These are phyloP conservation scores for Cecidostiba fungosa DNA, from an alignment of 2,888 invertebrate species.

Conservation along the genomic window DNA sequence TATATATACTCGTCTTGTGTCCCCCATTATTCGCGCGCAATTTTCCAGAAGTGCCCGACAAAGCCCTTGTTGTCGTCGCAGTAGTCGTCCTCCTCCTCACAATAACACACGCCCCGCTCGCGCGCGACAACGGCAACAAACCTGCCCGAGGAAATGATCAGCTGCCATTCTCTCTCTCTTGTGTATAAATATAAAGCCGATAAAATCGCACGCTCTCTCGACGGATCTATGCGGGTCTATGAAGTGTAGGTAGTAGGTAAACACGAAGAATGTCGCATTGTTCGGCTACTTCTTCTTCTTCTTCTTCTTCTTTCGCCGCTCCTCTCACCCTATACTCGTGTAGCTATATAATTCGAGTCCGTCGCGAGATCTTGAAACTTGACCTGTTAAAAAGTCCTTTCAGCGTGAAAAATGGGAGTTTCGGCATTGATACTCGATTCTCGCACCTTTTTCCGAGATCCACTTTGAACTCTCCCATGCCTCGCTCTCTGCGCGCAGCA, in stretches of 20 bases:
- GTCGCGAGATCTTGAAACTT: constrained; percentile 75
- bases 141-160: constrained; percentile 24
- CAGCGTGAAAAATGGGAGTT: constrained; percentile 20
- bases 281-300: constrained; percentile 64
- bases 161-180: constrained; percentile 11
- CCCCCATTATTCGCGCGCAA: constrained; percentile 70
- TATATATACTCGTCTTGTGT: too few relatives aligned
- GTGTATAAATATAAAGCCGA: constrained; percentile 3
- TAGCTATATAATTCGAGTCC: constrained; percentile 76
- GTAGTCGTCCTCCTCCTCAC: constrained; percentile 74
- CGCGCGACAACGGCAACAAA: background rate
- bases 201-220: constrained; percentile 19
- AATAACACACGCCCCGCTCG: background rate
- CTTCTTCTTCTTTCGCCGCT: background rate
- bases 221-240: constrained; percentile 18
- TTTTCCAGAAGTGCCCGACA: constrained; percentile 77
- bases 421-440: background rate
- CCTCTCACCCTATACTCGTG: background rate
- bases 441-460: background rate
- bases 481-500: background rate
- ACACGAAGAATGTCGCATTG: constrained; percentile 60
- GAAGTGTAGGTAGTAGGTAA: constrained; percentile 59
- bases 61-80: constrained; percentile 64
- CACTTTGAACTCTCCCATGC: too few relatives aligned
- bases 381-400: constrained; percentile 78